Conservation (phyloP, 2,888 invertebrate species). For the Trichogramma evanescens region DNA sequence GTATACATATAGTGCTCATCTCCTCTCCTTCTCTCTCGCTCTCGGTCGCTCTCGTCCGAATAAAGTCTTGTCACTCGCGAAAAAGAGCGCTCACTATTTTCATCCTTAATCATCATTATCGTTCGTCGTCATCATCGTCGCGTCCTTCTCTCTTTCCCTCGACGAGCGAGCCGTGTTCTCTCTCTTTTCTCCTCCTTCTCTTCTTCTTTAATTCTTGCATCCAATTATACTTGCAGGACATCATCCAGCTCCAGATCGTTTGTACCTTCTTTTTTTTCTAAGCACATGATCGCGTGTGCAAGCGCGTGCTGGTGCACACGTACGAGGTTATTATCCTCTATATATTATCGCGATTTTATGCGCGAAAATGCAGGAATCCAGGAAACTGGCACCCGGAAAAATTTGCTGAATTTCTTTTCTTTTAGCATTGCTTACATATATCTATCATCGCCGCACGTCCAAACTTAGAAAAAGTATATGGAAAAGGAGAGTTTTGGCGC, state of each 20-base stretch:
- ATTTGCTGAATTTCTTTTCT: background rate
- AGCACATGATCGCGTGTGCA: constrained; percentile 4
- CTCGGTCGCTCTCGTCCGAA: background rate
- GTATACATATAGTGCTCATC: background rate
- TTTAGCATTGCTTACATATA: no score
- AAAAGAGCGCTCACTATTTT: constrained; percentile 12
- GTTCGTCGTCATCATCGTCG: constrained; percentile 11
- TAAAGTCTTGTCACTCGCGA: constrained; percentile 16
- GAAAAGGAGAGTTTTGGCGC: background rate
- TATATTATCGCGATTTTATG: no score
- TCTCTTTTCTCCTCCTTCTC: background rate
- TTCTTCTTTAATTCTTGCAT: constrained; percentile 2
- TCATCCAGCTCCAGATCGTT: constrained; percentile 12
- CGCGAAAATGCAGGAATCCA: constrained; percentile 10
- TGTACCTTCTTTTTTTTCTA: constrained; percentile 8
- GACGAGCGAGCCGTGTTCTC: background rate
- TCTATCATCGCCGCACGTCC: no score
- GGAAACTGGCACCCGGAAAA: background rate
- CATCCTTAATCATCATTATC: constrained; percentile 19
- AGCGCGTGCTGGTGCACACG: background rate
- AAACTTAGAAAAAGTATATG: no score
- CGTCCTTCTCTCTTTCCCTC: background rate
- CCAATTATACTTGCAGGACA: constrained; percentile 17
- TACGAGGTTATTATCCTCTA: no score
- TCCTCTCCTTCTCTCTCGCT: no score